These are phyloP conservation scores for Mesochorus sp. DNA, from an alignment of 2,888 invertebrate genomes.

Conservation along the genomic window DNA sequence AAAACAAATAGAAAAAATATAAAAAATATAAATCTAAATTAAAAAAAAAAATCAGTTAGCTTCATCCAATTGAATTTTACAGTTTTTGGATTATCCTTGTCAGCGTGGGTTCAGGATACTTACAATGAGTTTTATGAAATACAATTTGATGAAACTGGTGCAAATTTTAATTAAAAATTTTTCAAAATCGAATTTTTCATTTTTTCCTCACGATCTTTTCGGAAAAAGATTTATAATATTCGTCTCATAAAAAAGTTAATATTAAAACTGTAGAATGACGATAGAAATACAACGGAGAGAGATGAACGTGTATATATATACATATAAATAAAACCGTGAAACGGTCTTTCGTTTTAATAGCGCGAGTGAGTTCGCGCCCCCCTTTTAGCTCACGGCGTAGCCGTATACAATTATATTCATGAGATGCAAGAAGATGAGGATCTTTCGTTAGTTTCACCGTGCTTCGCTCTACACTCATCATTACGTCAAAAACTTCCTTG, in stretches of 20 bases:
- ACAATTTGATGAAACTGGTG: neutral
- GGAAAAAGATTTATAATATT: neutral
- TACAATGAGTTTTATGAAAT: too few relatives aligned
- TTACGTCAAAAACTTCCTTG: conserved; percentile 61
- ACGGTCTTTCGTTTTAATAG: conserved; percentile 43
- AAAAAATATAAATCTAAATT: neutral
- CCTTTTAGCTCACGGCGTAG: neutral
- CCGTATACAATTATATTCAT: conserved; percentile 51
- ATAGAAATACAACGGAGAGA: neutral
- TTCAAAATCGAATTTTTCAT: neutral
- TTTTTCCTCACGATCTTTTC: neutral
- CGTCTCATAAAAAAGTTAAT: conserved; percentile 2
- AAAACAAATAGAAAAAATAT: neutral
- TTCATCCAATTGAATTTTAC: neutral
- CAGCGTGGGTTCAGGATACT: too few relatives aligned
- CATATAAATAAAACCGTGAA: conserved; percentile 21
- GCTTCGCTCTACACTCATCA: conserved; percentile 44
- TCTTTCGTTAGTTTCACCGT: conserved; percentile 63
- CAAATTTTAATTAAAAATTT: neutral
- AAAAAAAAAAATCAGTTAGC: neutral
- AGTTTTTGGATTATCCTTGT: too few relatives aligned
- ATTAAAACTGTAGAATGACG: conserved; percentile 16
- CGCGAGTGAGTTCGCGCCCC: conserved; percentile 38
- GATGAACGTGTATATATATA: neutral
- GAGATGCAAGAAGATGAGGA: conserved; percentile 62